phyloP scores from a whole-genome alignment of 2,797 vertebrate species.

The Myotis myotis region DNA sequence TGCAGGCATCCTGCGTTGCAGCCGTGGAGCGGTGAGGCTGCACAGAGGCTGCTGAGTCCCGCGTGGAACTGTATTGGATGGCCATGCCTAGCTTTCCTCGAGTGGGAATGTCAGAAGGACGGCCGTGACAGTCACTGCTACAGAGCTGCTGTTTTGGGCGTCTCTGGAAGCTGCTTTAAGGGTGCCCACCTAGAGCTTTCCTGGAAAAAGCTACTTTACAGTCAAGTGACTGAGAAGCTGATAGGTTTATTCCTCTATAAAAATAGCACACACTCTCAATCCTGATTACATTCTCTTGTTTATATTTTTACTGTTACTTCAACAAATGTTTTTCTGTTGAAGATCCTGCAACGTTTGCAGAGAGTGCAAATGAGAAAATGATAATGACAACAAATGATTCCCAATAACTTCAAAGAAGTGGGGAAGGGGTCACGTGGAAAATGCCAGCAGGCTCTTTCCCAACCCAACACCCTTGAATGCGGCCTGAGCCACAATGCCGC shows the following conservation, averaged over 20 bases:
- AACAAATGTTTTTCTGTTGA: neutral
- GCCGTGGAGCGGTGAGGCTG: neutral
- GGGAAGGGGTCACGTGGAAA: neutral
- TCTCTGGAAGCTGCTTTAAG: neutral
- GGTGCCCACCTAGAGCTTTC: neutral
- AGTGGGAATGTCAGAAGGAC: neutral
- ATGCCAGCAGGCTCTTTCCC: neutral
- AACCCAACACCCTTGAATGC: neutral
- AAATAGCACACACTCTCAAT: neutral
- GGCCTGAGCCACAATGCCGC: neutral
- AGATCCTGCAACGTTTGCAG: neutral
- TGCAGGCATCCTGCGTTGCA: neutral
- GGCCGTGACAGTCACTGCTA: neutral
- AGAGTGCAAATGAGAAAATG: neutral
- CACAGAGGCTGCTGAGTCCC: neutral
- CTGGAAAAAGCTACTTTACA: constrained; percentile 19
- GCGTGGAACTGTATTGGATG: neutral
- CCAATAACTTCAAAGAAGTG: neutral
- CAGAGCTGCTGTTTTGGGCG: neutral
- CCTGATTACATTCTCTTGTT: neutral
- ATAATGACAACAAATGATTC: neutral
- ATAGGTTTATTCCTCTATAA: neutral
- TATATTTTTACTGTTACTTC: constrained; percentile 34
- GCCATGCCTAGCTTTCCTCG: neutral
- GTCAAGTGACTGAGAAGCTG: neutral